These are phyloP conservation scores for Triplophysa rosa DNA, from an alignment of 2,113 vertebrate species.

Conservation along the genomic window DNA sequence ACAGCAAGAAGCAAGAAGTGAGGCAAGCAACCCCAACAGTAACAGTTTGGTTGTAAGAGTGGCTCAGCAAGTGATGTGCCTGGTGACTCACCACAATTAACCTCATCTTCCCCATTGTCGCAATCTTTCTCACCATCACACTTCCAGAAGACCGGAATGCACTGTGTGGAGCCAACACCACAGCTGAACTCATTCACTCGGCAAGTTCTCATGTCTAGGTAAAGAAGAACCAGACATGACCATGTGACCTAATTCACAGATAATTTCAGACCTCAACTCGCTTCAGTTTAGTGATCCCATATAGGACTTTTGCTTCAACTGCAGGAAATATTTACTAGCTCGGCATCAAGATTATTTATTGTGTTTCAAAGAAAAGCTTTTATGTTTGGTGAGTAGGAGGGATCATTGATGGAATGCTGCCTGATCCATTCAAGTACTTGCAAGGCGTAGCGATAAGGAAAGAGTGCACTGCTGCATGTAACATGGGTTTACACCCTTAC, in stretches of 20 bases:
- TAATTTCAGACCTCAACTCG: background rate
- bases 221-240: constrained; percentile 14
- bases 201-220: constrained; percentile 89
- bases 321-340: background rate
- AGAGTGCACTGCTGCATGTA: background rate
- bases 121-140: constrained; percentile 97
- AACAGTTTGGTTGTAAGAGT: background rate
- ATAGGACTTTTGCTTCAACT: background rate
- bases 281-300: background rate
- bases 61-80: background rate
- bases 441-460: background rate
- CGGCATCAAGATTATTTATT: background rate
- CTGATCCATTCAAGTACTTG: background rate
- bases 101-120: constrained; percentile 90
- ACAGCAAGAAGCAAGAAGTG: background rate
- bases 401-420: background rate
- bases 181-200: constrained; percentile 92
- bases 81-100: constrained; percentile 86
- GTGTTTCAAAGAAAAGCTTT: background rate
- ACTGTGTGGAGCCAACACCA: constrained; percentile 86
- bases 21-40: background rate
- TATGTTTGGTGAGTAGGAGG: background rate
- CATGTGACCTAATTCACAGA: background rate
- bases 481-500: background rate
- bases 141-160: constrained; percentile 92